Evolutionary conservation across 2,888 invertebrate species (phyloP).

Genomic region (Temnothorax unifasciatus): DNA sequence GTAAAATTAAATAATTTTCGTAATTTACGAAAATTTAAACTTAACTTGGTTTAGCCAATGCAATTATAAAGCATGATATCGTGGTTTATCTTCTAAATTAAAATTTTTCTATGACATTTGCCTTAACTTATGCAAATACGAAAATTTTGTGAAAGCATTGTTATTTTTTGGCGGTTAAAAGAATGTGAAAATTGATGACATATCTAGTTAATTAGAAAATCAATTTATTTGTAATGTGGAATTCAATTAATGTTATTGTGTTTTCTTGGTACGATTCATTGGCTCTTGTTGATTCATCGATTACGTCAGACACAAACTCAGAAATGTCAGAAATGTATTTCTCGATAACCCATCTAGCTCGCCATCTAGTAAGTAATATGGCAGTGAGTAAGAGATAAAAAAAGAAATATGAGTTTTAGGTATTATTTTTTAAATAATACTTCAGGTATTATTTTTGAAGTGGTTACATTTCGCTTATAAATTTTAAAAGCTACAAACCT

Average conservation of each 20-base stretch:
- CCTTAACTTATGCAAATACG: neutral
- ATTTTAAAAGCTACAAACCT: neutral
- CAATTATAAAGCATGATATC: neutral
- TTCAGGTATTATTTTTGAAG: neutral
- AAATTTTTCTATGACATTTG: neutral
- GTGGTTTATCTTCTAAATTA: neutral
- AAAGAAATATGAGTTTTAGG: neutral
- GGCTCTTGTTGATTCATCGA: conserved; percentile 46
- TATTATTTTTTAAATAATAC: neutral
- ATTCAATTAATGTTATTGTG: conserved; percentile 13
- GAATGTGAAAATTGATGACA: neutral
- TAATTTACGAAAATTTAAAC: neutral
- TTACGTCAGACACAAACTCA: conserved; percentile 48
- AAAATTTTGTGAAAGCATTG: neutral
- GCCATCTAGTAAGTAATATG: neutral
- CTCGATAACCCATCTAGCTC: conserved; percentile 3
- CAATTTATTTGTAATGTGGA: conserved; percentile 2
- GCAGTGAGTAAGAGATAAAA: neutral
- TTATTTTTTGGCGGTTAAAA: neutral
- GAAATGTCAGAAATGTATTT: conserved; percentile 9
- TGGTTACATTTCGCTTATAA: neutral
- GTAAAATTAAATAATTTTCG: neutral
- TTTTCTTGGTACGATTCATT: conserved; percentile 32
- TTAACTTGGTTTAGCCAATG: neutral
- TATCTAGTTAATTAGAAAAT: neutral